Evolutionary conservation across 2,113 vertebrate genomes (phyloP), one percentile per base, ranked within the genome.

Genomic region (Tauraco erythrolophus): DNA sequence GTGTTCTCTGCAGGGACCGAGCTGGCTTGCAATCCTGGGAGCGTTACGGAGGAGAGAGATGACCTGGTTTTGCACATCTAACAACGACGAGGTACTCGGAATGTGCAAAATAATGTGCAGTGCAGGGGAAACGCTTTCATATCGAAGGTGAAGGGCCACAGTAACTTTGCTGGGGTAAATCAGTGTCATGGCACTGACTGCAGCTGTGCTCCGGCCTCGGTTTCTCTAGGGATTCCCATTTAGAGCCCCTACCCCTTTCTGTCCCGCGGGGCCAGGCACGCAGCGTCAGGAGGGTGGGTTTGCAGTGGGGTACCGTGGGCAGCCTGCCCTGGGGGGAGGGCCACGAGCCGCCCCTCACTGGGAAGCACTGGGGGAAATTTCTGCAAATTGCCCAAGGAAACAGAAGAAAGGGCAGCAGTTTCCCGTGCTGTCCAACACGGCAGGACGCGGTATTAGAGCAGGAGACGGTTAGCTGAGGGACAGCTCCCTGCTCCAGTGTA

Each of bases 291-390:
- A 54, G 53, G 43, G 27, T 45, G 37, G n/a, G 4, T 75, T 66
- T 70, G 64, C 54, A 4, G 6, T 12, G 54, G 16, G 39, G 15
- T 10, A 5, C 28, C 0, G 2, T 25, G 57, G 28, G 66, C 37
- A 80, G 43, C 60, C 23, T 45, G 28, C 16, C 48, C 56, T 19
- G 6, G 24, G 43, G 37, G 31, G 7, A 83, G 11, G 19, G 24
- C 54, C 22, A 8, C 0, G 1, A 87, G 51, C 28, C 17, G 3
- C 9, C 19, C 35, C 53, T 74, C 7, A 0, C 8, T 8, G 1
- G 23, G 11, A 27, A 45, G 24, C 64, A 39, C 54, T n/a, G 28
- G 33, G 23, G 64, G 15, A 90, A 41, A 23, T 51, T 61, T 69
- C 78, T 69, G 62, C 0, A 0, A 43, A 50, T 46, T 9, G 13